These are phyloP conservation scores for Plumapathes pennacea DNA, from an alignment of 92 coral and sea anemone species.

Conservation along the genomic window DNA sequence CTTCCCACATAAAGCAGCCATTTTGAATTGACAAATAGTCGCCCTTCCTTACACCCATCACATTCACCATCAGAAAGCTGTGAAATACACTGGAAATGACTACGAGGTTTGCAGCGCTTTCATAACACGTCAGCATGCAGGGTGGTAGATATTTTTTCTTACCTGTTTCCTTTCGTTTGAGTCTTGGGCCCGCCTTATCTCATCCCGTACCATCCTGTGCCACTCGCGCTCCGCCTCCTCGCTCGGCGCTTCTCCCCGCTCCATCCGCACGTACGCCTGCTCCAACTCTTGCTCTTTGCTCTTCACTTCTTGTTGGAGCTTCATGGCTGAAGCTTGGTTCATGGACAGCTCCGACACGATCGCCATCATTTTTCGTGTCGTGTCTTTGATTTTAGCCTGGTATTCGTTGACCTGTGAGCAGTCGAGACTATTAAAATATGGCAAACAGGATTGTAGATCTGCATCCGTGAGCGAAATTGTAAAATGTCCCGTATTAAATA, in stretches of 20 bases:
- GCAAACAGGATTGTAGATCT: too few relatives aligned
- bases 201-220: constrained; percentile 85
- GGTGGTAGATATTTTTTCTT: too few relatives aligned
- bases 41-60: too few relatives aligned
- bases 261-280: constrained; percentile 94
- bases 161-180: constrained; percentile 61
- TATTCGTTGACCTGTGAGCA: constrained; percentile 98
- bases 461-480: too few relatives aligned
- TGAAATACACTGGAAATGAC: too few relatives aligned
- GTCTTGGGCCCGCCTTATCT: constrained; percentile 62
- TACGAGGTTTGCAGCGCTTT: too few relatives aligned
- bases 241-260: constrained; percentile 92
- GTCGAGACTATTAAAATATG: too few relatives aligned
- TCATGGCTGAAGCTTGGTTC: constrained; percentile 96
- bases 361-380: constrained; percentile 99
- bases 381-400: constrained; percentile 97
- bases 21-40: too few relatives aligned
- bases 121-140: too few relatives aligned
- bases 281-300: constrained; percentile 78
- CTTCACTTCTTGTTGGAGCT: constrained; percentile 87
- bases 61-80: too few relatives aligned
- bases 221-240: constrained; percentile 94
- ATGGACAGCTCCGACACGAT: constrained; percentile 96
- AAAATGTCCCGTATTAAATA: too few relatives aligned
- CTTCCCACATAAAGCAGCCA: too few relatives aligned